A percentile compares a stretch with the other conserved stretches of the same genome.
phyloP scores from a whole-genome alignment of 1,140 invertebrate species.

The Aphelinus atriplicis region DNA sequence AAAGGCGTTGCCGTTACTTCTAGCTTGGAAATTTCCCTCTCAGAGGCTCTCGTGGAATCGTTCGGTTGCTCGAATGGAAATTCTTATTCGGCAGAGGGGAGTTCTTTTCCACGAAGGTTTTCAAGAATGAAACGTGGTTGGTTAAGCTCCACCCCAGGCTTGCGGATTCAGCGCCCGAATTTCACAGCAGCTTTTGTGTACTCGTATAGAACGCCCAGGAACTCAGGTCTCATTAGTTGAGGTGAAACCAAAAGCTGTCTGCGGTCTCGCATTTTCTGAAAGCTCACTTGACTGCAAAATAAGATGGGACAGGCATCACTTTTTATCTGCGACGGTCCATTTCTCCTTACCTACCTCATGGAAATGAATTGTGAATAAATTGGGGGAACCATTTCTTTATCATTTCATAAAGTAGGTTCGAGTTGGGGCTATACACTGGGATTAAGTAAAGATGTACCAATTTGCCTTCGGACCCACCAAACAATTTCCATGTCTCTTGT shows the following conservation, averaged over 20 bases:
- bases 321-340: neutral
- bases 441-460: too few species aligned
- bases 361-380: too few species aligned
- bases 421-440: too few species aligned
- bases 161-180: neutral
- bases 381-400: too few species aligned
- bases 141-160: neutral
- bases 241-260: slow-evolving; percentile 1
- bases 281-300: neutral
- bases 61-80: slow-evolving; percentile 11
- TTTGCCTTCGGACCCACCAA: too few species aligned
- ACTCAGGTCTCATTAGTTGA: slow-evolving; percentile 15
- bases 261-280: neutral
- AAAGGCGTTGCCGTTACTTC: neutral
- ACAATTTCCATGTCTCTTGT: too few species aligned
- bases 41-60: neutral
- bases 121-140: slow-evolving; percentile 40
- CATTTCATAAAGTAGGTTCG: too few species aligned
- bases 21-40: neutral
- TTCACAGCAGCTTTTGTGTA: neutral
- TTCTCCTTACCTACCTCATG: too few species aligned
- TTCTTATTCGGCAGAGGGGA: slow-evolving; percentile 3
- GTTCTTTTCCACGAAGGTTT: slow-evolving; percentile 32
- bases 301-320: neutral
- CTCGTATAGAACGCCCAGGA: neutral